Evolutionary conservation across 64 coral and sea anemone species (phyloP), one percentile per base, ranked within the genome.

Genomic region (Montipora capricornis): DNA sequence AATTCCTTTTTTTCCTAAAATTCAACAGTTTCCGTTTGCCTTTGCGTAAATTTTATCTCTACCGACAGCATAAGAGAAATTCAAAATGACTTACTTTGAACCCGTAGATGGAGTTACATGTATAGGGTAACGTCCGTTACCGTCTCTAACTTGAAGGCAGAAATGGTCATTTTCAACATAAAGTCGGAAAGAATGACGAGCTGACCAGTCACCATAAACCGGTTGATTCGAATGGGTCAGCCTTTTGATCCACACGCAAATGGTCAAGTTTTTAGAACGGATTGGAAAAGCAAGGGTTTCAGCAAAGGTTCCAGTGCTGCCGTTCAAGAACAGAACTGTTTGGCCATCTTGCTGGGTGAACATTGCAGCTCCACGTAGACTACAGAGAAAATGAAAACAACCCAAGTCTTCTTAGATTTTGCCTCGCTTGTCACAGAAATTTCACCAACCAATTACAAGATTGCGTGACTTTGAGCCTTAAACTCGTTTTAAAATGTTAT

Each of bases 161-260:
- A 80, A 24, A 20, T 8, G 49, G 17, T 9, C 19, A 80, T 80
- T 52, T 49, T 55, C 51, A 8, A 81, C 8, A n/a, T 61, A 8
- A 4, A 81, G 61, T 37, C 79, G 53, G 48, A 81, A 81, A 12
- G 53, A 57, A 81, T 37, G 22, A 61, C 55, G 79, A 5, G 1
- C 4, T 5, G 79, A 81, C 79, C 79, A 81, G 12, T 81, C 79
- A 60, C 53, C 51, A 15, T 81, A 81, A 12, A 81, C 37, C 53
- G 11, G 53, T 11, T 57, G 49, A 1, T 26, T 0, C 3, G 15
- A 14, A 3, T 22, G n/a, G 4, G 20, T 5, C 20, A 24, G 6
- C 11, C 14, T 2, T 61, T 81, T 81, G 8, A 81, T 61, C 79
- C 79, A 81, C 6, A 60, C 52, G n/a, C 52, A 17, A 81, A 81